Base-by-base conservation (phyloP, 2,888 invertebrate species). In the Neria commutata region DNA sequence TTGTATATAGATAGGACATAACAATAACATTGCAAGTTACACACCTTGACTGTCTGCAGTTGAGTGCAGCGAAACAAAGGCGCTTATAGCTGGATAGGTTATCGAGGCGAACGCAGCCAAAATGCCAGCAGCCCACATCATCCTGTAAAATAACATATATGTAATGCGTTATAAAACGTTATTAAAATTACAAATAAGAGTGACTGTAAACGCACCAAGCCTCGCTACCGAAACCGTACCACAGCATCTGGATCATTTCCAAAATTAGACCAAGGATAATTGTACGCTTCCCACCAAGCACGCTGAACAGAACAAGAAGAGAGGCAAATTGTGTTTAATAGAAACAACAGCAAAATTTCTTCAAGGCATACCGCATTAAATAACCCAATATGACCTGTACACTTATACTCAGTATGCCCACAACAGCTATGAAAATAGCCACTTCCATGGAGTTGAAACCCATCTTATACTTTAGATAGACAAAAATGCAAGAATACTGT, bases 81-180 rank as follows among this genome's bases (percentile, higher is more conserved):
- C 95, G 81, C 96, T 96, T 77, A 99, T 98, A 56, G 98, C 97
- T 33, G 99, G 99, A 85, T 99, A 99, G 3, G 98, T 98, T 71
- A 99, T 91, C 67, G 95, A 95, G 63, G 95, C 96, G 70, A 98
- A 87, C 14, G 98, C 95, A 34, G 98, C 98, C 67, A 99, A 85
- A 67, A 96, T 89, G 55, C 99, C 99, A 10, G 98, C 98, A 37
- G 94, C 92, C 99, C 99, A 99, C 95, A 99, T 98, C 92, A 99
- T 96, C 91, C 91, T 90, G 72, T 23, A 67, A 66, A 42, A 53
- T 21, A 24, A 29, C 5, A 24, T 3, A 0, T 11, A 21, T 6
- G 23, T 23, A 52, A 42, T 42, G 52, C 37, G 24, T 21, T 14
- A 50, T 11, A 10, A 37, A 37, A 37, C 37, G 5, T 4, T 14